Percentiles rank a stretch among this genome's conserved stretches.
Evolutionary conservation across 2,888 invertebrate species (phyloP).

Genomic region (Sarcophaga caerulescens): DNA sequence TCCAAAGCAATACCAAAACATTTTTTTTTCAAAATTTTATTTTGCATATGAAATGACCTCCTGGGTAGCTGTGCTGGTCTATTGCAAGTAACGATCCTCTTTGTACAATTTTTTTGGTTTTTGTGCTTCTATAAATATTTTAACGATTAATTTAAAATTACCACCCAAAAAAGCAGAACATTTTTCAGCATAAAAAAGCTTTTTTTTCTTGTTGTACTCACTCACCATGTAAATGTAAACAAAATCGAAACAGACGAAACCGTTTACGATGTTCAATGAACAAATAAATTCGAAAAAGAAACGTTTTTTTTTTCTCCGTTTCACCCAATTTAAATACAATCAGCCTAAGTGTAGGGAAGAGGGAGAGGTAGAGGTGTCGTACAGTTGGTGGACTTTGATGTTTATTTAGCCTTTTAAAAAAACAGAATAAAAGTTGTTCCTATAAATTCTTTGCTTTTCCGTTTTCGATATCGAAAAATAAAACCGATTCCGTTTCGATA

Average conservation of each 20-base stretch:
- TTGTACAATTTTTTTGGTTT: not conserved
- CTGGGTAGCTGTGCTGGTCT: no score
- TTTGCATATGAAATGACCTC: no score
- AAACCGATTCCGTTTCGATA: not conserved
- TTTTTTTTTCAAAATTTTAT: no score
- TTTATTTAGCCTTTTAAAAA: conserved; percentile 57
- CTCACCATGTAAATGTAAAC: not conserved
- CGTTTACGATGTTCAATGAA: not conserved
- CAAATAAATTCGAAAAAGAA: not conserved
- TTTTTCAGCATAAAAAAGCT: not conserved
- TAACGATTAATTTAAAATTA: conserved; percentile 38
- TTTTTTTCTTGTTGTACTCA: not conserved
- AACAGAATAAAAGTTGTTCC: not conserved
- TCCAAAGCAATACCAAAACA: no score
- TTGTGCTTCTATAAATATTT: conserved; percentile 41
- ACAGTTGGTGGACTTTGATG: conserved; percentile 54
- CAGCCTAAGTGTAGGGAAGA: not conserved
- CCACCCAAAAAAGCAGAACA: conserved; percentile 32
- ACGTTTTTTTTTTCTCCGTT: not conserved
- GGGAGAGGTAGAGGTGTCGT: not conserved
- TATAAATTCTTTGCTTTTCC: not conserved
- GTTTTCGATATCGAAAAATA: not conserved
- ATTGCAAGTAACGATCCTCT: no score
- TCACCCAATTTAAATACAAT: not conserved
- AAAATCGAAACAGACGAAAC: not conserved